Base-by-base conservation (phyloP, 2,113 vertebrate genomes). In the Cygnus buccinator region DNA sequence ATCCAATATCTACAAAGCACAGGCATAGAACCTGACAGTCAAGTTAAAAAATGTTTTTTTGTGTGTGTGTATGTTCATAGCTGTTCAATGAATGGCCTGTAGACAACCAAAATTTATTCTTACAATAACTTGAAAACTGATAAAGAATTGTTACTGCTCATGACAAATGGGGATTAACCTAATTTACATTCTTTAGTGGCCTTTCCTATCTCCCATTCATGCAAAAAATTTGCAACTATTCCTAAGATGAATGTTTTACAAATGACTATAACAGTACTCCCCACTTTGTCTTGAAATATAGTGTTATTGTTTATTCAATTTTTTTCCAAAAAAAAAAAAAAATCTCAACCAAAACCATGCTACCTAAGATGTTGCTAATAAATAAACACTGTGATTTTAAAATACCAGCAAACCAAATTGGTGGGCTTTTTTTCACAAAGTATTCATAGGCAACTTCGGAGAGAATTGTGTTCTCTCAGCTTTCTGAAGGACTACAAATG, bases 341-440 rank as follows among this genome's bases (percentile, higher is more conserved):
- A 41, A 14, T 46, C 28, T 78, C 41, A 83, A 8, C 3, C 22
- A 44, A 73, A 91, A 43, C 23, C 9, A 33, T 22, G 37, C 0
- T 0, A 39, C 39, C 39, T 7, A n/a, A 44, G 33, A 39, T 5
- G 10, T 31, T 39, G 23, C 6, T n/a, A 52, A 22, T 4, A 79
- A 39, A 37, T 21, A 37, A 4, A 26, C 18, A 23, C 1, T 0
- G 0, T 22, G 31, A 19, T 31, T 48, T 63, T 41, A 57, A 52
- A 52, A 35, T 9, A 50, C 11, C 54, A 58, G 48, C 37, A 88
- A 73, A 83, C 19, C 16, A 39, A 26, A 75, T 5, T 20, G 5
- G 13, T 28, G n/a, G 33, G 9, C 79, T 50, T 43, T 37, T 46
- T 44, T 9, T 84, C 33, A 33, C 9, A 8, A 9, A 21, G 4